Percentiles rank a stretch among this genome's conserved stretches.
Conservation (phyloP, 2,113 vertebrate species). For the Meriones unguiculatus region DNA sequence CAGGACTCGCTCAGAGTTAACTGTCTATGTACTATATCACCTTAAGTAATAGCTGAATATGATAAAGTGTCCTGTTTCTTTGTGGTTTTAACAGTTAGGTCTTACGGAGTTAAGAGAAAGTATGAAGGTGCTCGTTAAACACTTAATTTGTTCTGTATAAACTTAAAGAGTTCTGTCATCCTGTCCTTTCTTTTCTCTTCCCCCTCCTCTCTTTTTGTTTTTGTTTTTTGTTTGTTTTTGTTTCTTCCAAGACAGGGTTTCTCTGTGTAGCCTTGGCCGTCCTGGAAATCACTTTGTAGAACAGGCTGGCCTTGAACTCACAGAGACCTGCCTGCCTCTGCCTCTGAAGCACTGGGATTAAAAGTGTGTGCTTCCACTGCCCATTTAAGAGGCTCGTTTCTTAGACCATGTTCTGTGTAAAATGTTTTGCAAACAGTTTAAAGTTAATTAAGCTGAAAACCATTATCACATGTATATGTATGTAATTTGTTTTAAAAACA, state of each 20-base stretch:
- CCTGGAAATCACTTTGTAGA: neutral
- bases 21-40: neutral
- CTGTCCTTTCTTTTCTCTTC: neutral
- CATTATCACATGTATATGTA: constrained; percentile 43
- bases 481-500: constrained; percentile 22
- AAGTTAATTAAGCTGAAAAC: constrained; percentile 15
- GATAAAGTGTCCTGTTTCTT: neutral
- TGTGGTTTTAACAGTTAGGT: constrained; percentile 11
- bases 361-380: neutral
- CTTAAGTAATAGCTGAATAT: constrained; percentile 23
- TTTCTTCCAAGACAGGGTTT: too few species aligned
- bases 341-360: neutral
- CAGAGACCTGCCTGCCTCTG: too few species aligned
- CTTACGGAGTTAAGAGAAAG: constrained; percentile 10
- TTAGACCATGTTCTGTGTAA: constrained; percentile 25
- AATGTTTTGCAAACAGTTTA: constrained; percentile 40
- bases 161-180: neutral
- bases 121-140: constrained; percentile 9
- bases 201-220: neutral
- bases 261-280: neutral
- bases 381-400: neutral
- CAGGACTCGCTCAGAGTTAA: neutral
- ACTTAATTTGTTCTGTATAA: constrained; percentile 49
- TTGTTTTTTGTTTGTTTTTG: too few species aligned
- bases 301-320: neutral